Base-by-base conservation (phyloP, 1,140 invertebrate species). In the Caenorhabditis briggsae region DNA sequence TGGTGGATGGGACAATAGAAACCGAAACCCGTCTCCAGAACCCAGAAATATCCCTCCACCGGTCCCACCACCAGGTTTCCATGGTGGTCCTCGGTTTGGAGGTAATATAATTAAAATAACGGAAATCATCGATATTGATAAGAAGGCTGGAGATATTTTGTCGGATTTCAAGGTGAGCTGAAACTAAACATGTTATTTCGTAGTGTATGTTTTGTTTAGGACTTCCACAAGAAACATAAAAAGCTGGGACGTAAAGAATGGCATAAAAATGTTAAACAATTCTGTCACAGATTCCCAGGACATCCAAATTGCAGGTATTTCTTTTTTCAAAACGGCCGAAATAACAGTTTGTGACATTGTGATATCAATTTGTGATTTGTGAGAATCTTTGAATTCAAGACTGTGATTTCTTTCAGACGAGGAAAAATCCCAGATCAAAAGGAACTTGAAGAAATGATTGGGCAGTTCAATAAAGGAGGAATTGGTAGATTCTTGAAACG, bases 221-320 rank as follows among this genome's bases (percentile, higher is more conserved):
- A 78, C 11, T 48, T 78, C 20, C 70, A 78, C 46, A 78, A 50
- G 8, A 78, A 25, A 23, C 70, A 78, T 18, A 78, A 50, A 12
- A 41, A 78, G 8, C 64, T 65, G 2, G 50, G 61, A 23, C 84
- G 65, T 23, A 58, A 56, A 33, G 84, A 85, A 20, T 85, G 84
- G 84, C 56, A 78, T 33, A 12, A 65, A 16, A 85, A 78, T 50
- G 84, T 65, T 11, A 50, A 23, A 46, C 61, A 85, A 33, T 85
- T 85, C 65, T 85, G 84, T 74, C 46, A 65, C 14, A 64, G 84
- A 50, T 85, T 85, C 58, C 84, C 84, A 12, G 84, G 84, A 18
- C 84, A 85, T 74, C 84, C 84, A 20, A 70, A 85, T 41, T 84
- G 83, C 61, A 56, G 82, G 82, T 83, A 53, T 53, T 16, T 20